Conservation (phyloP, 1,140 invertebrate genomes). For the Lepidurus arcticus region DNA sequence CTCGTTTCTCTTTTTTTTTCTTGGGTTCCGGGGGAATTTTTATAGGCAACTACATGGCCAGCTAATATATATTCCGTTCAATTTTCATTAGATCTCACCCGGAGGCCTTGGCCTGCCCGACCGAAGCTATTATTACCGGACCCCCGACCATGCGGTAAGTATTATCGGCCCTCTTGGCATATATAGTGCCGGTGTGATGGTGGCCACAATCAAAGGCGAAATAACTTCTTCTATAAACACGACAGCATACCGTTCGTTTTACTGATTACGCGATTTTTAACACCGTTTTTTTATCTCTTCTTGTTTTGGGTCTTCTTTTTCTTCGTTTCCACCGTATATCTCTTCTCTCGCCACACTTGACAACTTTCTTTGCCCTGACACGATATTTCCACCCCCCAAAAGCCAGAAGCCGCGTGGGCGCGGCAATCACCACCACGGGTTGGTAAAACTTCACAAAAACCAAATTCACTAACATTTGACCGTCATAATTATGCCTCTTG, state of each 20-base stretch:
- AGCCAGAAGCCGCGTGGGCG: constrained; percentile 29
- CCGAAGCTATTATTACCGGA: constrained; percentile 49
- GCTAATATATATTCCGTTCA: constrained; percentile 28
- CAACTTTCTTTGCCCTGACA: constrained; percentile 16
- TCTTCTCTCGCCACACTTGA: constrained; percentile 4
- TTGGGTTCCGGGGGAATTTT: not conserved
- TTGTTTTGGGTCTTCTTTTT: not conserved
- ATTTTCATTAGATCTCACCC: constrained; percentile 44
- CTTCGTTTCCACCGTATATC: not conserved
- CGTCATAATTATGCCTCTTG: not conserved
- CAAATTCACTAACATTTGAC: not conserved
- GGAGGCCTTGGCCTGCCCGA: constrained; percentile 52
- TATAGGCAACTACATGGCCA: not conserved
- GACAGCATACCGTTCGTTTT: not conserved
- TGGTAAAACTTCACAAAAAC: constrained; percentile 15
- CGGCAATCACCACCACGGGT: constrained; percentile 25
- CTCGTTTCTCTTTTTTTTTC: not conserved
- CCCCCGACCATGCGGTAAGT: constrained; percentile 45
- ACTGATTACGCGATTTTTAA: constrained; percentile 16
- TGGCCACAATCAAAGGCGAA: not conserved
- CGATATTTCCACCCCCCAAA: constrained; percentile 12
- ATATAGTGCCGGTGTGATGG: constrained; percentile 33
- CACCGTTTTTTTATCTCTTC: constrained; percentile 19
- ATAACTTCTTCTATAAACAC: constrained; percentile 9
- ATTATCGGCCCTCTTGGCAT: constrained; percentile 20